phyloP scores from a whole-genome alignment of 2,888 invertebrate genomes.

The Drosophila leonis region DNA sequence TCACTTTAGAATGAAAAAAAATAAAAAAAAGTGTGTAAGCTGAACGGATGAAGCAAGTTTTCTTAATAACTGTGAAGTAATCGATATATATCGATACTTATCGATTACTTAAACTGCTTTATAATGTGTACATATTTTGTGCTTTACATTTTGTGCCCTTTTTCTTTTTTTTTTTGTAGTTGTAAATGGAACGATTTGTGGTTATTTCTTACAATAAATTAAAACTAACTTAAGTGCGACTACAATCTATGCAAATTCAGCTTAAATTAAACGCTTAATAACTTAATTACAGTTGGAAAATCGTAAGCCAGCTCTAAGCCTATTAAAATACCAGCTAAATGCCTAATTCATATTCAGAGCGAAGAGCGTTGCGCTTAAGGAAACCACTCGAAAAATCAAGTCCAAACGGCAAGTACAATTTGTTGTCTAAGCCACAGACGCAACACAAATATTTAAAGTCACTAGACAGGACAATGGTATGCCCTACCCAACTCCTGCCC shows the following conservation, averaged over 20 bases:
- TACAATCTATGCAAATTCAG: constrained; percentile 15
- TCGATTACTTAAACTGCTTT: not conserved
- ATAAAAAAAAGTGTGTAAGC: not conserved
- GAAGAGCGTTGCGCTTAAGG: constrained; percentile 15
- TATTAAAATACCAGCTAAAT: constrained; percentile 30
- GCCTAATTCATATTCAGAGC: constrained; percentile 47
- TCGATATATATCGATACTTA: not conserved
- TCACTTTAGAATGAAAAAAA: not conserved
- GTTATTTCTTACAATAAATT: constrained; percentile 15
- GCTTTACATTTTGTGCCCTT: not conserved
- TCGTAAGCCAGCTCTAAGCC: constrained; percentile 21
- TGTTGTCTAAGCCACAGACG: constrained; percentile 36
- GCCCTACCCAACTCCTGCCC: not conserved
- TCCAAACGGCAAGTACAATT: constrained; percentile 27
- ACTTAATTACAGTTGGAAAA: constrained; percentile 10
- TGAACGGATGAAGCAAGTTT: not conserved
- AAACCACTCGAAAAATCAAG: constrained; percentile 30
- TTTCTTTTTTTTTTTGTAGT: not conserved
- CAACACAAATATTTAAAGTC: constrained; percentile 62
- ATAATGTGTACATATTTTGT: too few species aligned
- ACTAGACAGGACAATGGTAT: constrained; percentile 23
- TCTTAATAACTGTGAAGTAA: not conserved
- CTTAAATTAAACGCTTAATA: constrained; percentile 14
- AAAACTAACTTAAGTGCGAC: constrained; percentile 29
- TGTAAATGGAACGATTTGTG: constrained; percentile 71